Evolutionary conservation across 1,140 invertebrate species (phyloP).

Genomic region (Drosophila repleta): DNA sequence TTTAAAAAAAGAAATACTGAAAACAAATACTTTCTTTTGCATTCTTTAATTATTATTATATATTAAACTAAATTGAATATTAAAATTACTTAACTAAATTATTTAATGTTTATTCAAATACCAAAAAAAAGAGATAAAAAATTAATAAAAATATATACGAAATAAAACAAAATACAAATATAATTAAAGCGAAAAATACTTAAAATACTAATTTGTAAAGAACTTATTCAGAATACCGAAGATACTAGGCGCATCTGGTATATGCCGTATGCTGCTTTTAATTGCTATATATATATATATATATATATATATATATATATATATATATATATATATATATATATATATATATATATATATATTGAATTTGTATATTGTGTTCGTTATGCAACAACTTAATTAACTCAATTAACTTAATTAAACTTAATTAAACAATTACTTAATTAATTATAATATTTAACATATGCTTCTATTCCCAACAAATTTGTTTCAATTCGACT

Average conservation of each 20-base stretch:
- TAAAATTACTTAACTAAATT: conserved; percentile 74
- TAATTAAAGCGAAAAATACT: conserved; percentile 7
- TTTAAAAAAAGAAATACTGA: conserved; percentile 6
- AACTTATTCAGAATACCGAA: conserved; percentile 17
- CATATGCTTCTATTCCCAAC: conserved; percentile 38
- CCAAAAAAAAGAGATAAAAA: conserved; percentile 32
- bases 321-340: conserved; percentile 60
- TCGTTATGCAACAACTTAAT: conserved; percentile 63
- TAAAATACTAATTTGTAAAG: conserved; percentile 31
- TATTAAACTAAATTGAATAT: conserved; percentile 73
- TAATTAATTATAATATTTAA: conserved; percentile 44
- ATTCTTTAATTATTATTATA: conserved; percentile 46
- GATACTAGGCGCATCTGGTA: neutral
- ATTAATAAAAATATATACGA: conserved; percentile 14
- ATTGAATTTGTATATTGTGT: conserved; percentile 70
- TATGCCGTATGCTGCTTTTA: conserved; percentile 19
- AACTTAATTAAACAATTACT: conserved; percentile 31
- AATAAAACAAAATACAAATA: conserved; percentile 19
- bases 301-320: conserved; percentile 60
- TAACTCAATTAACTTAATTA: conserved; percentile 50
- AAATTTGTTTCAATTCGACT: conserved; percentile 61
- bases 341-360: conserved; percentile 54
- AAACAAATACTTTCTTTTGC: conserved; percentile 40
- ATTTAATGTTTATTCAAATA: conserved; percentile 78
- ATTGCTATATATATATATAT: conserved; percentile 45